Conservation (phyloP, 2,888 invertebrate genomes). For the Ectobius pallidus region DNA sequence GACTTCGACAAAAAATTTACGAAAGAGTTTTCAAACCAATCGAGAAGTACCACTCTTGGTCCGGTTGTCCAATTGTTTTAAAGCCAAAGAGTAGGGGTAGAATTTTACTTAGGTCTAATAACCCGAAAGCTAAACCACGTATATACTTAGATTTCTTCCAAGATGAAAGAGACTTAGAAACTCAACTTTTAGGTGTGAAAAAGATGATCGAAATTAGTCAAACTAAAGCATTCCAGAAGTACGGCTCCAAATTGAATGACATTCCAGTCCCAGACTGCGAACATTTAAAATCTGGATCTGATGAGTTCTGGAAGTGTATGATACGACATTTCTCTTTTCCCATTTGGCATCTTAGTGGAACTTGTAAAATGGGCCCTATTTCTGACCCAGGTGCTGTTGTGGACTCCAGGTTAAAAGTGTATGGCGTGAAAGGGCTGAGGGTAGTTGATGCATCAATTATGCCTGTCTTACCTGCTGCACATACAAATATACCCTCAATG, state of each 20-base stretch:
- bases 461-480: slow-evolving; percentile 51
- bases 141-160: slow-evolving; percentile 93
- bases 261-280: slow-evolving; percentile 85
- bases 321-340: slow-evolving; percentile 73
- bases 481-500: slow-evolving; percentile 52
- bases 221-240: slow-evolving; percentile 78
- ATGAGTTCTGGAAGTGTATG: slow-evolving; percentile 87
- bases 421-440: slow-evolving; percentile 50
- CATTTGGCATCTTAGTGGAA: slow-evolving; percentile 62
- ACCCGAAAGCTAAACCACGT: slow-evolving; percentile 70
- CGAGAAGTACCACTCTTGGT: slow-evolving; percentile 52
- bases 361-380: slow-evolving; percentile 30
- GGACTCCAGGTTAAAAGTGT: slow-evolving; percentile 41
- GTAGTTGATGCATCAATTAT: slow-evolving; percentile 54
- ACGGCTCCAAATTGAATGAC: slow-evolving; percentile 77
- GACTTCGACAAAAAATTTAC: slow-evolving; percentile 54
- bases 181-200: slow-evolving; percentile 46
- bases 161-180: slow-evolving; percentile 53
- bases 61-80: slow-evolving; percentile 66
- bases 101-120: slow-evolving; percentile 65
- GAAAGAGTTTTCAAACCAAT: slow-evolving; percentile 55
- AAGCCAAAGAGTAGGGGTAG: slow-evolving; percentile 73
- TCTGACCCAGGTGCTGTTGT: slow-evolving; percentile 33
- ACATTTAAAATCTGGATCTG: slow-evolving; percentile 71
- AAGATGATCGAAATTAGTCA: slow-evolving; percentile 65